Base-by-base conservation (phyloP, 2,797 vertebrate genomes). In the Coilia nasus region DNA sequence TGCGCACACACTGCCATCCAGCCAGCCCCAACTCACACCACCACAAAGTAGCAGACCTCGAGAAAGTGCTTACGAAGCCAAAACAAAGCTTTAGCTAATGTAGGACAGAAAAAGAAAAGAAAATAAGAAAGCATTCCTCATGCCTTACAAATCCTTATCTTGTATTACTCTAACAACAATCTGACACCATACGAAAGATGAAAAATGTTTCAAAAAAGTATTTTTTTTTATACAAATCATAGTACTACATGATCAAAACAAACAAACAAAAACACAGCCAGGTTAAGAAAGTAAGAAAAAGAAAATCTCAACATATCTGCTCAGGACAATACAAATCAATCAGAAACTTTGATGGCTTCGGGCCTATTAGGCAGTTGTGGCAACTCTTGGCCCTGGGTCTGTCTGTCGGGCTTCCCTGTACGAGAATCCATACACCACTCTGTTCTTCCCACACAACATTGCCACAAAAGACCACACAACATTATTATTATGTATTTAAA, bases 101-200 rank as follows among this genome's bases (percentile, higher is more conserved):
- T 75, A 35, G 17, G 67, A 28, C 67, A 75, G 28, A 41, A 41
- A 41, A 75, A 75, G n/a, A 21, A n/a, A 75, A 41, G 4, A 10
- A 75, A 71, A 19, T 15, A 35, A 75, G 6, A 35, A 41, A 2
- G 23, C 28, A 1, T 75, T 41, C 6, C 15, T 41, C 67, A 35
- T 75, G 67, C 31, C 31, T 19, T 75, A 75, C 67, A 75, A 75
- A 75, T 41, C 31, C 15, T 19, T 41, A 35, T 35, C 15, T 35
- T 35, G 67, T 15, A 75, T 41, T 6, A 75, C 67, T 75, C 17
- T 75, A 3, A 57, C 56, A 57, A 75, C 67, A 35, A 7, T 41
- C 17, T 71, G 64, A 75, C 67, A 75, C 67, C 28, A 75, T 75
- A 75, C 19, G 67, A 75, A 21, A 75, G 31, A 75, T 41, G 31